A percentile compares a stretch with the other conserved stretches of the same genome.
These are phyloP conservation scores for Heliconius eleuchia DNA, from an alignment of 1,140 invertebrate species.

Conservation along the genomic window DNA sequence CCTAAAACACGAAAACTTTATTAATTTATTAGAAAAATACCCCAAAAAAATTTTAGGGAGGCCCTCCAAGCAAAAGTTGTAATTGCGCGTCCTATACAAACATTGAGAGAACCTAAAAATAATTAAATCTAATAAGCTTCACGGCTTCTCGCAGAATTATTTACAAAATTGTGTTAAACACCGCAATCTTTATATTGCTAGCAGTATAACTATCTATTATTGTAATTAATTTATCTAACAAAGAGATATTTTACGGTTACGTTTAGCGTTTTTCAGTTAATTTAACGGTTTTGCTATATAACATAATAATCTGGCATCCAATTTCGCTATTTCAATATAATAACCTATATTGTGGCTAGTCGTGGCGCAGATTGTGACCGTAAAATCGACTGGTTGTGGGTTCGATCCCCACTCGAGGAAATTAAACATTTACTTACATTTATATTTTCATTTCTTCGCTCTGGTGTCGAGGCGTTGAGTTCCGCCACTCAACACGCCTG, in stretches of 20 bases:
- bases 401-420: too few relatives aligned
- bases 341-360: neutral
- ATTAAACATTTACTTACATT: too few relatives aligned
- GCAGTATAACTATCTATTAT: neutral
- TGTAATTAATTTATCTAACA: neutral
- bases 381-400: too few relatives aligned
- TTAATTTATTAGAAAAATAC: neutral
- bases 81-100: slow-evolving; percentile 17
- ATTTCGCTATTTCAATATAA: neutral
- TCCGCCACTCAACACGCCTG: too few relatives aligned
- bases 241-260: slow-evolving; percentile 3
- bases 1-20: neutral
- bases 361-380: too few relatives aligned
- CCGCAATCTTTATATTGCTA: slow-evolving; percentile 13
- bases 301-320: neutral
- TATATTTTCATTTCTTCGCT: too few relatives aligned
- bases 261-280: slow-evolving; percentile 5
- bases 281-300: neutral
- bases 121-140: slow-evolving; percentile 20
- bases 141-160: neutral
- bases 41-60: neutral
- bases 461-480: too few relatives aligned
- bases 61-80: neutral
- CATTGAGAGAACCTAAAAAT: neutral
- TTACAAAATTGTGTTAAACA: neutral